Base-by-base conservation (phyloP, 2,888 invertebrate species). In the Pristionchus entomophagus region DNA sequence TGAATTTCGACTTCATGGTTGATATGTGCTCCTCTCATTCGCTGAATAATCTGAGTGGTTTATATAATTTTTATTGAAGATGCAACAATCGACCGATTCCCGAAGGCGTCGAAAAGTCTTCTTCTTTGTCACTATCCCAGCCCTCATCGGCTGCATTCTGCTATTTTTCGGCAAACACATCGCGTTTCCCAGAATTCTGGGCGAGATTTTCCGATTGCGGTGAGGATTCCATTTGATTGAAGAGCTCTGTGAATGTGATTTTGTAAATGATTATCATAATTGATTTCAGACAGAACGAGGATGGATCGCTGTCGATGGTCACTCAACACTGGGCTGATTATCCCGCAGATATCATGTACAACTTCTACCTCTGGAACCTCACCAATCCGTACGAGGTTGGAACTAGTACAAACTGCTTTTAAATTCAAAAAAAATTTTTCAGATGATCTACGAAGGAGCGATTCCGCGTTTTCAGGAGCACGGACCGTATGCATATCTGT, bases 361-460 rank as follows among this genome's bases (percentile, higher is more conserved):
- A 82, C 29, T 82, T 82, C 82, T 82, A 82, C n/a, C 38, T 82
- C 8, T 82, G 38, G 41, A 82, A 82, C 32, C n/a, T 82, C 4
- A 82, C 82, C 14, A 82, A 82, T 82, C 82, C 82, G 14, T 38
- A 82, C 59, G 82, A 82, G 19, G 82, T 82, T 22, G 29, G n/a
- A 35, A n/a, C 45, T 41, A 32, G 14, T 29, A 12, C 26, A 80
- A 26, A 45, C 45, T 45, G 45, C 6, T 10, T 14, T 45, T 6
- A 45, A 45, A 45, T 45, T 45, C 35, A 38, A 17, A 69, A 41
- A n/a, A n/a, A 73, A n/a, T 6, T 38, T 38, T 56, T 3, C 32
- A 82, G 82, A 41, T 82, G 38, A n/a, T 82, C 41, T 82, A 82
- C 29, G 59, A 82, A 41, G 82, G 82, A 3, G 56, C 82, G 14